Percentiles rank a stretch among this genome's conserved stretches.
phyloP scores from a whole-genome alignment of 2,888 invertebrate species.

The Coelogynopora nodosa region DNA sequence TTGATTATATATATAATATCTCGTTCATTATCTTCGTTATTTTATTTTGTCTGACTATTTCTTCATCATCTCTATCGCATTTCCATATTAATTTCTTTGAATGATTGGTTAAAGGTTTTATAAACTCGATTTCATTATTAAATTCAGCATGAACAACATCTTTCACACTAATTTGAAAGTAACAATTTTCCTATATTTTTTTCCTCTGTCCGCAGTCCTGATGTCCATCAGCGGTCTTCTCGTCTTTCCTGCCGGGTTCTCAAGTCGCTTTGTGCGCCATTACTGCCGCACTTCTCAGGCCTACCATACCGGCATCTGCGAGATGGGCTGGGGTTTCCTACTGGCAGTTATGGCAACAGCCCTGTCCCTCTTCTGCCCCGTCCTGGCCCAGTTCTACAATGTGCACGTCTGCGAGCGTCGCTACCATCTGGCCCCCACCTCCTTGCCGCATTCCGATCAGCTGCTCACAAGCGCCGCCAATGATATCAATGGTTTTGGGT shows the following conservation, averaged over 20 bases:
- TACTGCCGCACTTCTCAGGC: constrained; percentile 51
- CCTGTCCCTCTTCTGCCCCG: constrained; percentile 42
- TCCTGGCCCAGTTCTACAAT: constrained; percentile 43
- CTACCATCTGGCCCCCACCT: background rate
- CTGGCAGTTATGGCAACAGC: constrained; percentile 43
- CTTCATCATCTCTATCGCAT: no score
- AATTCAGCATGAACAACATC: no score
- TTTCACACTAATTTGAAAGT: background rate
- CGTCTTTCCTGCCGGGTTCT: constrained; percentile 43
- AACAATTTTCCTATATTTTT: background rate
- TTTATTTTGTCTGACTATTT: no score
- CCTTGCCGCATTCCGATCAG: background rate
- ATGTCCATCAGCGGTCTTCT: constrained; percentile 43
- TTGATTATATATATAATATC: no score
- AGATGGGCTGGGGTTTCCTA: constrained; percentile 51
- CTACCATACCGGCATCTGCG: constrained; percentile 53
- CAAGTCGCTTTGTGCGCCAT: constrained; percentile 49
- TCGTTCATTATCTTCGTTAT: no score
- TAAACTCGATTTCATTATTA: no score
- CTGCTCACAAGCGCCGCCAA: background rate
- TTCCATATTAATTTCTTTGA: no score
- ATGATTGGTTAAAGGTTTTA: no score
- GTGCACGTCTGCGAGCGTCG: constrained; percentile 39
- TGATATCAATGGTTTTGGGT: background rate
- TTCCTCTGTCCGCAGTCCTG: background rate